Base-by-base conservation (phyloP, 2,797 vertebrate genomes). In the Chaunax sp. region DNA sequence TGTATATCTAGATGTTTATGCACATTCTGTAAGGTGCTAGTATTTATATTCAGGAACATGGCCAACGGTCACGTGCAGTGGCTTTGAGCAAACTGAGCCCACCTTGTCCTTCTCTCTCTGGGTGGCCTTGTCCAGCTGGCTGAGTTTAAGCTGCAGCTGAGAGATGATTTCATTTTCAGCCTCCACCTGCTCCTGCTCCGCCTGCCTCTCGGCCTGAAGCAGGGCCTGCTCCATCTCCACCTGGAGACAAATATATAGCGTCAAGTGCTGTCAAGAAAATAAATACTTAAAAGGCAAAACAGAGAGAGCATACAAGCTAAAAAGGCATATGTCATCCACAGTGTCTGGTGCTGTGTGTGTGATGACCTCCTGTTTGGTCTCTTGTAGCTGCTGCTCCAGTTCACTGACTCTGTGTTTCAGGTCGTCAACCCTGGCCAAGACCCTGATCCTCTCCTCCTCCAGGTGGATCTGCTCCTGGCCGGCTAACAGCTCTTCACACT, bases 211-310 rank as follows among this genome's bases (percentile, higher is more conserved):
- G 0, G 97, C 97, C 84, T 98, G 97, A 86, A 99, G 93, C 82
- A 99, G 90, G 0, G 97, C 97, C 28, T 93, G 93, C 87, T 99
- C 98, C 96, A 99, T 96, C 90, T 99, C 97, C 22, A 95, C 96
- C 98, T 99, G 77, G 19, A 80, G 57, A 77, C 71, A 57, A 19
- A 61, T 35, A 13, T 0, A 8, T 45, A 58, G 46, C 15, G 4
- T 54, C 68, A 76, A 46, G 3, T 0, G 9, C 50, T 38, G 22
- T 25, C 5, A 1, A 3, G 41, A n/a, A 26, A 54, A 67, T 19
- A 28, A 76, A 75, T 23, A 41, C 19, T 14, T 11, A 2, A 8
- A 45, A 30, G 12, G n/a, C 25, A n/a, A 73, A 61, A 61, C 6
- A 57, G 20, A 23, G 12, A 62, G 15, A 64, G 35, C 7, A 0